Conservation (phyloP, 1,140 invertebrate species). For the Drosophila pandora region DNA sequence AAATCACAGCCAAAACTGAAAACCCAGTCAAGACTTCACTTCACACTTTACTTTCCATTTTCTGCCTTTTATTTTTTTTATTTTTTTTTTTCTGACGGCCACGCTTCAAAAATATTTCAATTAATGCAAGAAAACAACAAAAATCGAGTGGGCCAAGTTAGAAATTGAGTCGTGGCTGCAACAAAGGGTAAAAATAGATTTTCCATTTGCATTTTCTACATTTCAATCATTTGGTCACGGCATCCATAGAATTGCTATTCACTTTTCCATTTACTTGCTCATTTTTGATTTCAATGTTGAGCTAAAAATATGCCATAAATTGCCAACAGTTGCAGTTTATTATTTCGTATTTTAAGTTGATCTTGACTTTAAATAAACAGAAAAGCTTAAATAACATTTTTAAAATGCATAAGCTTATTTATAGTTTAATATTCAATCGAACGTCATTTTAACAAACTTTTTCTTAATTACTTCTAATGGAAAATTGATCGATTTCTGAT, state of each 20-base stretch:
- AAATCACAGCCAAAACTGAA: slow-evolving; percentile 26
- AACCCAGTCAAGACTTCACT: slow-evolving; percentile 49
- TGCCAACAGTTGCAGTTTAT: slow-evolving; percentile 19
- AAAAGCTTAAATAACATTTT: no score
- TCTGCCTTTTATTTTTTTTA: slow-evolving; percentile 19
- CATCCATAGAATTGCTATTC: slow-evolving; percentile 38
- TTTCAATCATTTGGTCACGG: slow-evolving; percentile 31
- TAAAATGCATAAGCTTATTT: no score
- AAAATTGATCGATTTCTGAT: no score
- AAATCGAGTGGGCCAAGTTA: slow-evolving; percentile 37
- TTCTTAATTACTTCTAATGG: no score
- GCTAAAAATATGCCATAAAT: slow-evolving; percentile 32
- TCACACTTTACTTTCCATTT: slow-evolving; percentile 74
- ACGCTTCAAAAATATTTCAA: slow-evolving; percentile 56
- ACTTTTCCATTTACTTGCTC: no score
- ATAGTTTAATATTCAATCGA: no score
- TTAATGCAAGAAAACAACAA: slow-evolving; percentile 55
- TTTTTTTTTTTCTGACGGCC: slow-evolving; percentile 4
- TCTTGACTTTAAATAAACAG: no score
- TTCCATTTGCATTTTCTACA: slow-evolving; percentile 31
- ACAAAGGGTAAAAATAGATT: slow-evolving; percentile 30
- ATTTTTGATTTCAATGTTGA: slow-evolving; percentile 5
- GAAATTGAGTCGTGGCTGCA: slow-evolving; percentile 19
- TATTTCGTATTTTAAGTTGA: no score
- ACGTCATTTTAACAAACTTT: no score